Evolutionary conservation across 2,888 invertebrate species (phyloP).

Genomic region (Linnaemya vulpina): DNA sequence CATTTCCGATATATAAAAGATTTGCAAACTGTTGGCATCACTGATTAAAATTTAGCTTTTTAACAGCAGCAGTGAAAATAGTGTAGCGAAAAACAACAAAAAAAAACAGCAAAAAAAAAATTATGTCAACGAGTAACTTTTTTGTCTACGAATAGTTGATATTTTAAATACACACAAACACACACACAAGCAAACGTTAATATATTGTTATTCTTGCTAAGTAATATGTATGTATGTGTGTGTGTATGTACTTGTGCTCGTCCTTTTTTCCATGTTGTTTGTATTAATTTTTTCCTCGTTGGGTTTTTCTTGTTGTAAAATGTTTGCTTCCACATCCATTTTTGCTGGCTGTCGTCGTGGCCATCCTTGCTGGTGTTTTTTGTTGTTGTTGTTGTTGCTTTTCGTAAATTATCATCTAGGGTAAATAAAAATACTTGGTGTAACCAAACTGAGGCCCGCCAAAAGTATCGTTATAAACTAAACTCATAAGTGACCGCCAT

Average conservation of each 20-base stretch:
- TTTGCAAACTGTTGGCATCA: background rate
- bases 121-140: slow-evolving; percentile 80
- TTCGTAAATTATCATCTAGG: slow-evolving; percentile 61
- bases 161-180: slow-evolving; percentile 57
- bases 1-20: too few species aligned
- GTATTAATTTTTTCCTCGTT: slow-evolving; percentile 47
- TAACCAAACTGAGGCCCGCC: slow-evolving; percentile 17
- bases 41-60: slow-evolving; percentile 54
- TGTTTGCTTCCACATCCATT: slow-evolving; percentile 60
- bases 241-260: background rate
- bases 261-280: slow-evolving; percentile 52
- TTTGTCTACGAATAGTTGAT: slow-evolving; percentile 75
- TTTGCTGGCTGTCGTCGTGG: slow-evolving; percentile 58
- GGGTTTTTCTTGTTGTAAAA: slow-evolving; percentile 47
- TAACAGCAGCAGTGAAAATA: slow-evolving; percentile 37
- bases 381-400: slow-evolving; percentile 64
- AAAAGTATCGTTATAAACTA: too few species aligned
- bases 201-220: background rate
- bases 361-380: slow-evolving; percentile 56
- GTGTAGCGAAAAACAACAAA: slow-evolving; percentile 50
- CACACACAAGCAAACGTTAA: background rate
- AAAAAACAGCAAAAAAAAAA: slow-evolving; percentile 73
- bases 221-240: slow-evolving; percentile 8
- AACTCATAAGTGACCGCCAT: too few species aligned
- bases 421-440: slow-evolving; percentile 24